Evolutionary conservation across 2,888 invertebrate genomes (phyloP).

Genomic region (Drosophila testacea): DNA sequence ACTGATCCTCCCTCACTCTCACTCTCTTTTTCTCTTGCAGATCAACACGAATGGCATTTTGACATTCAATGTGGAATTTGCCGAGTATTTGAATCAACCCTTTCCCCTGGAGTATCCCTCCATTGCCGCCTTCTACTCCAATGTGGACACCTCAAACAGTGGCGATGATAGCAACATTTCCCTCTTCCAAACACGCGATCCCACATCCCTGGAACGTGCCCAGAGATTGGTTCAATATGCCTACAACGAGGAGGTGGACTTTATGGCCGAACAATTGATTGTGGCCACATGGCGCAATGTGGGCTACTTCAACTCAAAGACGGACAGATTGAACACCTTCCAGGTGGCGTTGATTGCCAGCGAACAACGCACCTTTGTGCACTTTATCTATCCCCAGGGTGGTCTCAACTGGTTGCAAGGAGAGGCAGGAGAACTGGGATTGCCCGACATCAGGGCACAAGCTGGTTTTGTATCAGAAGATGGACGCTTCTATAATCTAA

Average conservation of each 20-base stretch:
- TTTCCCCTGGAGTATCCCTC: slow-evolving; percentile 95
- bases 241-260: slow-evolving; percentile 90
- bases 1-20: neutral
- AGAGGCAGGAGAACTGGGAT: slow-evolving; percentile 89
- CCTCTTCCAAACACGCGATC: slow-evolving; percentile 89
- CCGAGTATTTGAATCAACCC: slow-evolving; percentile 93
- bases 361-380: slow-evolving; percentile 90
- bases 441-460: slow-evolving; percentile 96
- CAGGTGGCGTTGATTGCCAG: slow-evolving; percentile 87
- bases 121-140: slow-evolving; percentile 96
- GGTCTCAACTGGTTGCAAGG: slow-evolving; percentile 97
- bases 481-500: slow-evolving; percentile 90
- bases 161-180: slow-evolving; percentile 89
- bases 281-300: slow-evolving; percentile 96
- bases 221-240: slow-evolving; percentile 90
- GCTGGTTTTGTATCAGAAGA: slow-evolving; percentile 95
- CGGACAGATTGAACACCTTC: slow-evolving; percentile 93
- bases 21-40: slow-evolving; percentile 85
- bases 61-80: slow-evolving; percentile 95
- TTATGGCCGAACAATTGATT: slow-evolving; percentile 91
- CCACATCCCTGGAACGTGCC: slow-evolving; percentile 88
- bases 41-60: slow-evolving; percentile 96
- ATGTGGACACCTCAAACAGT: slow-evolving; percentile 91
- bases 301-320: slow-evolving; percentile 88
- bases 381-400: slow-evolving; percentile 94